Evolutionary conservation across 2,797 vertebrate species (phyloP).

Genomic region (Typhlichthys eigenmanni): DNA sequence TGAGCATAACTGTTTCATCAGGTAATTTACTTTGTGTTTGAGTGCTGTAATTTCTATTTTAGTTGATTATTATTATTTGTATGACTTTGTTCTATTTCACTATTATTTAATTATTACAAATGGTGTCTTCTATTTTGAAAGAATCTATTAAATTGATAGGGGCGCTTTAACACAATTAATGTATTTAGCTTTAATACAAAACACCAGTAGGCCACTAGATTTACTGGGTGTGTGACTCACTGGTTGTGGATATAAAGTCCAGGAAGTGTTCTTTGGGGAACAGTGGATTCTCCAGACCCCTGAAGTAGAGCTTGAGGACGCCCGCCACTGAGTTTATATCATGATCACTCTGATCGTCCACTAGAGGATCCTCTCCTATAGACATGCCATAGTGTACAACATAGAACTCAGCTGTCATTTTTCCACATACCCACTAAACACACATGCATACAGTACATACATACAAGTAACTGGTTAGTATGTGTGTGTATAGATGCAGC

Average conservation of each 20-base stretch:
- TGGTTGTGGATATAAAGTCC: constrained; percentile 83
- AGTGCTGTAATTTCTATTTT: no score
- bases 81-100: no score
- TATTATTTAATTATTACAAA: no score
- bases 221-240: constrained; percentile 47
- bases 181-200: constrained; percentile 12
- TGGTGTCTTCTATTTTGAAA: not conserved
- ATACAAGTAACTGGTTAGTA: no score
- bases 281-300: constrained; percentile 95
- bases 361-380: constrained; percentile 71
- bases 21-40: no score
- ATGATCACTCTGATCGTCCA: constrained; percentile 71
- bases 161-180: not conserved
- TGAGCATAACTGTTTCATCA: no score
- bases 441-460: no score
- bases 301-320: constrained; percentile 98
- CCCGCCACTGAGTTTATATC: constrained; percentile 98
- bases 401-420: constrained; percentile 24
- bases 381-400: constrained; percentile 14
- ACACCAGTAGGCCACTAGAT: no score
- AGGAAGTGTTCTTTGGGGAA: constrained; percentile 98
- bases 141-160: not conserved
- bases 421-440: not conserved
- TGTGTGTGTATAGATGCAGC: constrained; percentile 1
- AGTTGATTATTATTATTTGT: no score